Evolutionary conservation across 2,888 invertebrate genomes (phyloP), one percentile per base, ranked within the genome.

Genomic region (Protula sp.): DNA sequence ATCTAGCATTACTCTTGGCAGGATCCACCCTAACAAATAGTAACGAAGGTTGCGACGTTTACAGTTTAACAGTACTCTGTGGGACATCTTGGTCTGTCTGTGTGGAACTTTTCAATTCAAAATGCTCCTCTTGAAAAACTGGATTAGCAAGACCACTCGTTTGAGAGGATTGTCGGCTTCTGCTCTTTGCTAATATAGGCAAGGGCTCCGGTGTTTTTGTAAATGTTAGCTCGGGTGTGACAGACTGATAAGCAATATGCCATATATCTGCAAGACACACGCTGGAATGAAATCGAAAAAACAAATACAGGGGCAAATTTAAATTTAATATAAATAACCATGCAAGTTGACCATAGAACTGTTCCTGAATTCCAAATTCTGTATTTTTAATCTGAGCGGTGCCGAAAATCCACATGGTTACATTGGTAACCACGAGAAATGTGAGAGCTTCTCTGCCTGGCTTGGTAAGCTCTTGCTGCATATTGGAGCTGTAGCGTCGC

Each of bases 251-350:
- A 24, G 77, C 76, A 47, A 73, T 70, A 60, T 74, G 72, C 80
- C 80, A 80, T 48, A 80, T 75, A 62, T 80, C 79, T 3, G 79
- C 77, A 48, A 80, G 70, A 62, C 79, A 79, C 30, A 80, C 78
- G 30, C 76, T 76, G 9, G 78, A 77, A 65, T 79, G 79, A 67
- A 80, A 80, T 29, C 78, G 71, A 70, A 73, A 80, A 69, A 78
- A 80, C 56, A 80, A 86, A 14, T 87, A 80, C 4, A 88, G 80
- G 0, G 87, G 87, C 30, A 87, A 80, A 28, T 85, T 85, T 30
- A 86, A 81, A 59, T 87, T 82, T 0, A 86, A 85, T 55, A 88
- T 81, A 30, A 87, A 83, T 29, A 86, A 86, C 87, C 87, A 88
- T 0, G 85, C 84, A 5, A 86, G 77, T 24, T 85, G 82, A 0